Conservation (phyloP, 1,140 invertebrate genomes). For the Brachystomella parvula region DNA sequence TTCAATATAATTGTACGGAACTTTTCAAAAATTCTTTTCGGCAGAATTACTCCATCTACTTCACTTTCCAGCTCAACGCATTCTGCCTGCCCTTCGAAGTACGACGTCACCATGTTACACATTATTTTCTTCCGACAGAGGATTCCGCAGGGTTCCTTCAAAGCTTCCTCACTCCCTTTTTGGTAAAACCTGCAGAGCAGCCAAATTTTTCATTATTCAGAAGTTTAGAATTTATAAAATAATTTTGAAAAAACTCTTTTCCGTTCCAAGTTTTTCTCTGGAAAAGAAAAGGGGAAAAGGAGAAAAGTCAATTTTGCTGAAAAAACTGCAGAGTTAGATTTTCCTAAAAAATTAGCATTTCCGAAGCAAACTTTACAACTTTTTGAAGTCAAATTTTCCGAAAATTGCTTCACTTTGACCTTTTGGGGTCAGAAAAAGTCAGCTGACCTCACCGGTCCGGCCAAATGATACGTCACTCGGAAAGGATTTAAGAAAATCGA, state of each 20-base stretch:
- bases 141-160: constrained; percentile 35
- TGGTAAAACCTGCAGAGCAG: constrained; percentile 34
- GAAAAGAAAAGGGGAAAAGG: too few species aligned
- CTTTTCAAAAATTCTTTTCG: constrained; percentile 4
- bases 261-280: too few species aligned
- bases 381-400: too few species aligned
- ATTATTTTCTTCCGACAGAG: constrained; percentile 37
- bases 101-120: constrained; percentile 38
- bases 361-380: too few species aligned
- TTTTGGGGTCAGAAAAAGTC: too few species aligned
- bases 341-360: not conserved
- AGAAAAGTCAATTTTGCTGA: too few species aligned
- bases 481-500: too few species aligned
- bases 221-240: too few species aligned
- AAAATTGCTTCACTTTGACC: too few species aligned
- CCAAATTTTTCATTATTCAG: not conserved
- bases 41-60: constrained; percentile 21
- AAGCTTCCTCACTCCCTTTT: constrained; percentile 34
- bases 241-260: too few species aligned
- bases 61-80: constrained; percentile 29
- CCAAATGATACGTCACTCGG: too few species aligned
- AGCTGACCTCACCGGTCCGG: too few species aligned
- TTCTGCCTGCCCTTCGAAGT: constrained; percentile 32
- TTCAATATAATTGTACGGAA: not conserved
- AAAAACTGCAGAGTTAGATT: not conserved